Conservation (phyloP, 2,888 invertebrate genomes). For the Perizoma flavofasciatum region DNA sequence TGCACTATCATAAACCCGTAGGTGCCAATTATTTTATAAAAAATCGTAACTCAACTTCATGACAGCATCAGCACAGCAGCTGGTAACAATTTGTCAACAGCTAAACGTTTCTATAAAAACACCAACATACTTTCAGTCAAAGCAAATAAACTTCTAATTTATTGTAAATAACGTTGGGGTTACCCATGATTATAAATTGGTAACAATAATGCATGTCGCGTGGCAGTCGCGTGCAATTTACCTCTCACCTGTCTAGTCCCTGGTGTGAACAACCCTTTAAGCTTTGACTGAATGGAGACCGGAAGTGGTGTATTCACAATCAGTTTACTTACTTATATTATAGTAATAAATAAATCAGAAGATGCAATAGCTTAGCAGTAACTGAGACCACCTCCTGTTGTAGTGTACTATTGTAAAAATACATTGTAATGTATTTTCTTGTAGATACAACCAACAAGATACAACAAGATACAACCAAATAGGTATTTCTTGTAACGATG, state of each 20-base stretch:
- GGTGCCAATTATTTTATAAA: background rate
- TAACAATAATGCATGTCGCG: constrained; percentile 55
- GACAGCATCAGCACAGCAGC: constrained; percentile 7
- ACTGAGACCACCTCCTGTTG: constrained; percentile 1
- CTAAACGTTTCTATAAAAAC: constrained; percentile 14
- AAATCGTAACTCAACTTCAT: constrained; percentile 7
- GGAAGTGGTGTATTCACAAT: constrained; percentile 42
- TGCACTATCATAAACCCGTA: background rate
- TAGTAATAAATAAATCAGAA: constrained; percentile 4
- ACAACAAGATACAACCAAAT: no score
- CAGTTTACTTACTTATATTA: background rate
- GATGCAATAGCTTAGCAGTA: background rate
- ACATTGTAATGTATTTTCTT: no score
- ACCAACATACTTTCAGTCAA: constrained; percentile 7
- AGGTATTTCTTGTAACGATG: no score
- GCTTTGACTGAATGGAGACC: constrained; percentile 27
- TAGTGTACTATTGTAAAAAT: no score
- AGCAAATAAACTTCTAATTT: constrained; percentile 13
- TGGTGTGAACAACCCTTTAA: constrained; percentile 40
- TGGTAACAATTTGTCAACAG: constrained; percentile 22
- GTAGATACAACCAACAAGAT: no score
- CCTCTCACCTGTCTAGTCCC: constrained; percentile 52
- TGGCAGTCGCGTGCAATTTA: constrained; percentile 58
- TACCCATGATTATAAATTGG: constrained; percentile 17
- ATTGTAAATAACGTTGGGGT: constrained; percentile 22